Evolutionary conservation across 2,888 invertebrate genomes (phyloP).

Genomic region (Drosophila buzzatii): DNA sequence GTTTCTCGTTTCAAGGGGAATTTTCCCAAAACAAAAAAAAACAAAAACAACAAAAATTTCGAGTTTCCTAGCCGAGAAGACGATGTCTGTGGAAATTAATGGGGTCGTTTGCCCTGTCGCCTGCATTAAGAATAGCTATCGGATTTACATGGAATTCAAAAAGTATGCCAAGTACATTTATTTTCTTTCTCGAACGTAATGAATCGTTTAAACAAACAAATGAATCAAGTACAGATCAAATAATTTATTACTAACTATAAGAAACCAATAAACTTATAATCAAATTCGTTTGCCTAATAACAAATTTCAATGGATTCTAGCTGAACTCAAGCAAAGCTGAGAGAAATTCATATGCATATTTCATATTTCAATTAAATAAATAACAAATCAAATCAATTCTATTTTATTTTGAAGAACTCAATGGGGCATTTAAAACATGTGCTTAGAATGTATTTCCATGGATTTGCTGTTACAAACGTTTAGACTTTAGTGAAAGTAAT

Average conservation of each 20-base stretch:
- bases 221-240: not conserved
- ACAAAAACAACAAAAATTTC: constrained; percentile 19
- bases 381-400: no score
- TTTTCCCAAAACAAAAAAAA: constrained; percentile 7
- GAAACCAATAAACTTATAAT: not conserved
- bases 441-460: not conserved
- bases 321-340: no score
- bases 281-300: no score
- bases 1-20: constrained; percentile 25
- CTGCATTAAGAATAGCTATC: constrained; percentile 27
- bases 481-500: not conserved
- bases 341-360: no score
- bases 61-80: constrained; percentile 14
- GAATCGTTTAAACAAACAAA: constrained; percentile 6
- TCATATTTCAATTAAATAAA: no score
- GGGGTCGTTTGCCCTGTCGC: constrained; percentile 70
- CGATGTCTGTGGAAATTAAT: constrained; percentile 62
- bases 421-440: not conserved
- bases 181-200: constrained; percentile 9
- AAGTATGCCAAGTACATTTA: constrained; percentile 54
- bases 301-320: no score
- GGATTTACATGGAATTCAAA: constrained; percentile 22
- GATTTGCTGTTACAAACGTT: not conserved
- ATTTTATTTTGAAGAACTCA: no score
- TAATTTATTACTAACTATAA: not conserved